Evolutionary conservation across 2,113 vertebrate species (phyloP).

Genomic region (Megaceryle torquata): DNA sequence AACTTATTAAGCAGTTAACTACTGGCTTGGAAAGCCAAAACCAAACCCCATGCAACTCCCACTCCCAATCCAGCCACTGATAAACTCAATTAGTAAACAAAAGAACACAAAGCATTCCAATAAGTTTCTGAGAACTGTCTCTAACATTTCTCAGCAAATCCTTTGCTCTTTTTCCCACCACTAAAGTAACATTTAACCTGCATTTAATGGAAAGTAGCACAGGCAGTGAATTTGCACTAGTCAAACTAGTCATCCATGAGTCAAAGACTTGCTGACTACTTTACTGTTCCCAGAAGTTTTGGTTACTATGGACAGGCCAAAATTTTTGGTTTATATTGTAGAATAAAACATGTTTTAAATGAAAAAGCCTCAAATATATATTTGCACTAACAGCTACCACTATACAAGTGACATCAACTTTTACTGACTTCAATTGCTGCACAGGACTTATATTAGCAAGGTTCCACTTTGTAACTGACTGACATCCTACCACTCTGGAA

Average conservation of each 20-base stretch:
- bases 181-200: not conserved
- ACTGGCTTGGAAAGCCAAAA: not conserved
- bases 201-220: not conserved
- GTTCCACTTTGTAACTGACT: not conserved
- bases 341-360: not conserved
- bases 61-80: not conserved
- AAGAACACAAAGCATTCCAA: not conserved
- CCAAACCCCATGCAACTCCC: not conserved
- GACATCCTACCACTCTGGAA: not conserved
- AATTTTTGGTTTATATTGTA: not conserved
- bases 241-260: not conserved
- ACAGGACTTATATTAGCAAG: not conserved
- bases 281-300: not conserved
- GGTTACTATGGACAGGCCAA: not conserved
- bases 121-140: not conserved
- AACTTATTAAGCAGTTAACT: not conserved
- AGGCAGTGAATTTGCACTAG: not conserved
- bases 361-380: not conserved
- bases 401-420: not conserved
- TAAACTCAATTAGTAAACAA: not conserved
- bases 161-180: not conserved
- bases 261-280: not conserved
- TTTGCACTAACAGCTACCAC: not conserved
- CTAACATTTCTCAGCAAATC: not conserved
- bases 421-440: not conserved